Evolutionary conservation across 2,888 invertebrate genomes (phyloP), one percentile per base, ranked within the genome.

Genomic region (Pycnomerus fuliginosus): DNA sequence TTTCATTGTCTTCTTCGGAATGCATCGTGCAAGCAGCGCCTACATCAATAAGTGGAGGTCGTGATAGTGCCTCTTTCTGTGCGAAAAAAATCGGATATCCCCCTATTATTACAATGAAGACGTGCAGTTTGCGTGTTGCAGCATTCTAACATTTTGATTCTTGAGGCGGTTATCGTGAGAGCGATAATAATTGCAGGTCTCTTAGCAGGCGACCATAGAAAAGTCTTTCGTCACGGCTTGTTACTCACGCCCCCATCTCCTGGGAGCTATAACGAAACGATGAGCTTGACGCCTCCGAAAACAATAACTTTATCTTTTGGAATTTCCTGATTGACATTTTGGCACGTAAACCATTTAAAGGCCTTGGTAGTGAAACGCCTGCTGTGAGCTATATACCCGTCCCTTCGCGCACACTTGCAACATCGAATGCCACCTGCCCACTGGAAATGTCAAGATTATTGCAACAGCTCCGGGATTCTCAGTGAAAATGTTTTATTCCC

Each of bases 161-260:
- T 50, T 42, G 52, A 52, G 50, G 52, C 58, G 52, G 55, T 55
- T 56, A 54, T 61, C 61, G 57, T 60, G 61, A 59, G 60, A 52
- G 54, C 57, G 54, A 56, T 55, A 61, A 61, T 61, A 60, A 61
- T 61, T 61, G 60, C 52, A 39, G 49, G 60, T 43, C 58, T 48
- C 58, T 55, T 55, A 58, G 50, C 50, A 52, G 51, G 51, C 40
- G 50, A 31, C 50, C 52, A 51, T 49, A 54, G 52, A 47, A 50
- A 47, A 43, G 34, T n/a, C n/a, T 43, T 42, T 39, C 52, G 56
- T 58, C 58, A 59, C 59, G 58, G 58, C 60, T 59, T 44, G 55
- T 53, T 53, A 56, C 55, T 56, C 58, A 58, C 58, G 53, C 58
- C 56, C 52, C 50, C 38, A 33, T 57, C 57, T 56, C 58, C 38